Evolutionary conservation across 2,113 vertebrate genomes (phyloP).

Genomic region (Lates calcarifer): DNA sequence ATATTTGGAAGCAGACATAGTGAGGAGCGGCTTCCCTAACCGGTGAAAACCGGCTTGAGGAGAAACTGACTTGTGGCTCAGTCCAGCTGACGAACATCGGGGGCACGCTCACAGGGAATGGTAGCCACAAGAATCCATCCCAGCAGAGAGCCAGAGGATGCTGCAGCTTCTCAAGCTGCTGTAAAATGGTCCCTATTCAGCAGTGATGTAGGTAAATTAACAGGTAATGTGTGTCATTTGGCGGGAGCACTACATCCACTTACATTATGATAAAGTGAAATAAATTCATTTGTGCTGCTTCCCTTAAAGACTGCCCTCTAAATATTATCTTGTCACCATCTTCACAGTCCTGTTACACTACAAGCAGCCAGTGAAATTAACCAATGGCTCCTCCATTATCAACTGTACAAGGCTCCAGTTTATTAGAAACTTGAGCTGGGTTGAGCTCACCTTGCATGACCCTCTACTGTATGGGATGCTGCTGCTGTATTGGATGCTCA

Average conservation of each 20-base stretch:
- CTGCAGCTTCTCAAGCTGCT: background rate
- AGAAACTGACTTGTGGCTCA: constrained; percentile 59
- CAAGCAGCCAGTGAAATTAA: background rate
- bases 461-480: background rate
- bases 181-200: background rate
- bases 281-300: background rate
- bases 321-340: background rate
- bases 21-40: constrained; percentile 65
- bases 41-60: constrained; percentile 76
- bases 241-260: background rate
- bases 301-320: background rate
- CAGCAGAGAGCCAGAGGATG: background rate
- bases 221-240: background rate
- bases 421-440: background rate
- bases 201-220: background rate
- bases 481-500: background rate
- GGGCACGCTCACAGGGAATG: background rate
- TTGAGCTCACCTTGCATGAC: background rate
- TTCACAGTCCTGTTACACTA: background rate
- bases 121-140: background rate
- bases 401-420: background rate
- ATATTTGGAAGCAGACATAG: constrained; percentile 65
- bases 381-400: background rate
- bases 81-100: constrained; percentile 28
- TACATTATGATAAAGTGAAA: background rate